These are phyloP conservation scores for Leptinotarsa lineolata DNA, from an alignment of 1,140 invertebrate species.

Conservation along the genomic window DNA sequence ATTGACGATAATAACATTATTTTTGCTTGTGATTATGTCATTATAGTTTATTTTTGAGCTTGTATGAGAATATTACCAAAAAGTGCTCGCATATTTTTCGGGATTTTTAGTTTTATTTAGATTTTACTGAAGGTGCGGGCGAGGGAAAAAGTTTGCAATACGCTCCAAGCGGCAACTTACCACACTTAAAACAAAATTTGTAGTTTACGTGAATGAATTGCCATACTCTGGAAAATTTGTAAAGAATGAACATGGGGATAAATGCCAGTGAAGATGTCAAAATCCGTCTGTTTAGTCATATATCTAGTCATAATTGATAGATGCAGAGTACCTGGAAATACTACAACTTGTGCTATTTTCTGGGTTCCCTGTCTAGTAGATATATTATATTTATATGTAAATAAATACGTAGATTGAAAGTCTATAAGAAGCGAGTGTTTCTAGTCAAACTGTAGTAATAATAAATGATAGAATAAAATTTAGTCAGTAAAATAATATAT, in stretches of 20 bases:
- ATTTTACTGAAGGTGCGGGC: slow-evolving; percentile 48
- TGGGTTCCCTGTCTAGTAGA: background rate
- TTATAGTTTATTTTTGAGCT: slow-evolving; percentile 16
- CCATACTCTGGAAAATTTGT: slow-evolving; percentile 10
- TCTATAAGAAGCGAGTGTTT: slow-evolving; percentile 29
- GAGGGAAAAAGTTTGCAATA: slow-evolving; percentile 56
- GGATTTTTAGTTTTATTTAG: slow-evolving; percentile 11
- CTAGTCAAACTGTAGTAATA: slow-evolving; percentile 27
- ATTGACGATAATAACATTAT: background rate
- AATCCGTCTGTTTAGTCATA: slow-evolving; percentile 19
- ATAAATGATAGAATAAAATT: background rate
- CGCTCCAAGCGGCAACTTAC: slow-evolving; percentile 54
- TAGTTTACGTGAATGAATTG: slow-evolving; percentile 3
- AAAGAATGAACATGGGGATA: background rate
- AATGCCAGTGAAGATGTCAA: slow-evolving; percentile 14
- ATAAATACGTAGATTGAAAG: slow-evolving; percentile 15
- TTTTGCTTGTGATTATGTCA: slow-evolving; percentile 4
- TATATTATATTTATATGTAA: slow-evolving; percentile 13
- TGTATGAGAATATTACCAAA: slow-evolving; percentile 11
- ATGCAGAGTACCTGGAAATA: background rate
- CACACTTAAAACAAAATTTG: slow-evolving; percentile 25
- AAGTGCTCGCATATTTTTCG: slow-evolving; percentile 25
- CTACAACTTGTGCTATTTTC: background rate
- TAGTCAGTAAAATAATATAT: background rate
- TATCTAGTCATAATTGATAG: slow-evolving; percentile 4